These are phyloP conservation scores for Pantherophis vulpinus DNA, from an alignment of 2,797 vertebrate genomes.

Conservation along the genomic window DNA sequence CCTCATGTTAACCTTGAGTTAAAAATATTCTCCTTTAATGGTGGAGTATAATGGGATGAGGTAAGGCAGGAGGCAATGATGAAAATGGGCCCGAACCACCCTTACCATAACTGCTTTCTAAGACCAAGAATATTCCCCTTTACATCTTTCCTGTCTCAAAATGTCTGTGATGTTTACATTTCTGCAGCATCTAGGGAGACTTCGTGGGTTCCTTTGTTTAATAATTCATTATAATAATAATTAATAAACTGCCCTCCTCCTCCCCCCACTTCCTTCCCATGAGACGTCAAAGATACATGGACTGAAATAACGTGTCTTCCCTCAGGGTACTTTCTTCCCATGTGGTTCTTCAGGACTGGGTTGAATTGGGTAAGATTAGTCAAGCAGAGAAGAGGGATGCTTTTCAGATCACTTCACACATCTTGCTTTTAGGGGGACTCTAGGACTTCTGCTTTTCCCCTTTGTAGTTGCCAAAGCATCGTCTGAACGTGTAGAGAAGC, in stretches of 20 bases:
- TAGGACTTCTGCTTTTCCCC: neutral
- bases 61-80: neutral
- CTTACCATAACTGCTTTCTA: neutral
- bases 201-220: neutral
- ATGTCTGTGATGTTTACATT: neutral
- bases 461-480: neutral
- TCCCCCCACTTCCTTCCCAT: neutral
- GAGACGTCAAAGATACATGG: neutral
- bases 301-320: neutral
- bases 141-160: neutral
- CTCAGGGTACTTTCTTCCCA: neutral
- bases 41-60: neutral
- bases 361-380: neutral
- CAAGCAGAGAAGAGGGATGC: neutral
- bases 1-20: neutral
- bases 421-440: neutral
- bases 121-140: neutral
- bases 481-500: neutral
- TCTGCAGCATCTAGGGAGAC: neutral
- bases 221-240: neutral
- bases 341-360: neutral
- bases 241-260: neutral
- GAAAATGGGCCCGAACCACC: neutral
- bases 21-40: neutral
- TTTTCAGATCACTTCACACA: neutral